Conservation (phyloP, 2,797 vertebrate species). For the Phalanger gymnotis region DNA sequence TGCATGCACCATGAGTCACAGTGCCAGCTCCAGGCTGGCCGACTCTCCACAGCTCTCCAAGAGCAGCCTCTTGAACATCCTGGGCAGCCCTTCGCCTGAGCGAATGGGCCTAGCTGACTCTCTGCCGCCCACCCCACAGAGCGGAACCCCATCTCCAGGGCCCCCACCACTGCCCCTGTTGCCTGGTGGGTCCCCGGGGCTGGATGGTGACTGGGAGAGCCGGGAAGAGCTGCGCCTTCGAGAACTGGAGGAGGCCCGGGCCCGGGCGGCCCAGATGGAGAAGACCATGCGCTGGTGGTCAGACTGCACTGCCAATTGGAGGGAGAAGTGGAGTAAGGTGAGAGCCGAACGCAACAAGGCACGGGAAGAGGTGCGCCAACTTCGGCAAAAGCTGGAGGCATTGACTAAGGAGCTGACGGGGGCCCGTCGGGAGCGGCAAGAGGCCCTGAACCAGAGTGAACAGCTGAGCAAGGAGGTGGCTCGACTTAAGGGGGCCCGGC, state of each 20-base stretch:
- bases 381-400: conserved; percentile 91
- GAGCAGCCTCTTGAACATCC: conserved; percentile 88
- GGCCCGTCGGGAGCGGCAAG: conserved; percentile 91
- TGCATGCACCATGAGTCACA: conserved; percentile 91
- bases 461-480: conserved; percentile 91
- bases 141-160: conserved; percentile 91
- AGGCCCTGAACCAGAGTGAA: conserved; percentile 90
- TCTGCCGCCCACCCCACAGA: conserved; percentile 90
- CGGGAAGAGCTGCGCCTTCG: conserved; percentile 95
- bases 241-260: conserved; percentile 96
- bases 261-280: conserved; percentile 96
- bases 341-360: conserved; percentile 95
- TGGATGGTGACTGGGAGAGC: conserved; percentile 95
- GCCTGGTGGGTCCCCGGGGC: conserved; percentile 76
- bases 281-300: conserved; percentile 99
- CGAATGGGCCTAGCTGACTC: conserved; percentile 89
- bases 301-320: conserved; percentile 98
- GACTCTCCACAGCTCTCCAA: conserved; percentile 89
- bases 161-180: conserved; percentile 88
- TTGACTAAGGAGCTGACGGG: conserved; percentile 93
- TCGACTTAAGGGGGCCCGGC: conserved; percentile 88
- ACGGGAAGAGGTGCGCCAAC: conserved; percentile 88
- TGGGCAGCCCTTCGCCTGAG: conserved; percentile 89
- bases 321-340: conserved; percentile 99
- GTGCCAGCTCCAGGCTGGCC: conserved; percentile 89